Conservation (phyloP, 1,140 invertebrate species). For the Magallana gigas region DNA sequence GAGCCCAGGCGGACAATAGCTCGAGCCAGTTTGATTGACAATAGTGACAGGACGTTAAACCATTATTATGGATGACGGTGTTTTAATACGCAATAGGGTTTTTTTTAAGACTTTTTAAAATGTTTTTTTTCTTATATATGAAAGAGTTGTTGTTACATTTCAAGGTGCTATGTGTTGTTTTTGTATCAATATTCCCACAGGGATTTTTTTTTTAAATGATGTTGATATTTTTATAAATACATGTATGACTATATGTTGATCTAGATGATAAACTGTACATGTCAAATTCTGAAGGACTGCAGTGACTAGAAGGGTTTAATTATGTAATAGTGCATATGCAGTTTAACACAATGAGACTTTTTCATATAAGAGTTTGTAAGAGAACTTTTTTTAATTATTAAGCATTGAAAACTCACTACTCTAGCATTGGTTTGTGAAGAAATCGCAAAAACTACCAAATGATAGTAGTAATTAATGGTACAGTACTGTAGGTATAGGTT, state of each 20-base stretch:
- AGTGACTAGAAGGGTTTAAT: neutral
- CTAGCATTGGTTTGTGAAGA: no score
- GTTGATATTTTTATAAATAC: constrained; percentile 2
- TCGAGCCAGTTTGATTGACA: constrained; percentile 38
- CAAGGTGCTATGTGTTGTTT: constrained; percentile 26
- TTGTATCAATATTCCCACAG: neutral
- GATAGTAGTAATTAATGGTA: no score
- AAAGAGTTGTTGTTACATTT: neutral
- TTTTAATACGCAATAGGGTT: constrained; percentile 2
- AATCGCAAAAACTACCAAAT: no score
- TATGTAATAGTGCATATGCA: no score
- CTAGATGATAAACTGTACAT: neutral
- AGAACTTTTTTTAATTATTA: no score
- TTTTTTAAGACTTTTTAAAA: neutral
- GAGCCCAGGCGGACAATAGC: constrained; percentile 61
- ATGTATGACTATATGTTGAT: neutral
- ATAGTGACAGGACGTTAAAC: constrained; percentile 61
- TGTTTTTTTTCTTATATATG: neutral
- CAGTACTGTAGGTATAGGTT: no score
- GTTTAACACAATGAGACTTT: no score
- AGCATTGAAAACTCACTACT: no score
- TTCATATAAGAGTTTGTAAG: no score
- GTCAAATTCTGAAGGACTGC: neutral
- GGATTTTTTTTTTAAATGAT: neutral
- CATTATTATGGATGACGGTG: constrained; percentile 64